Percentiles rank a stretch among this genome's conserved stretches.
phyloP scores from a whole-genome alignment of 2,888 invertebrate species.

The Megaustenia siamemsis region DNA sequence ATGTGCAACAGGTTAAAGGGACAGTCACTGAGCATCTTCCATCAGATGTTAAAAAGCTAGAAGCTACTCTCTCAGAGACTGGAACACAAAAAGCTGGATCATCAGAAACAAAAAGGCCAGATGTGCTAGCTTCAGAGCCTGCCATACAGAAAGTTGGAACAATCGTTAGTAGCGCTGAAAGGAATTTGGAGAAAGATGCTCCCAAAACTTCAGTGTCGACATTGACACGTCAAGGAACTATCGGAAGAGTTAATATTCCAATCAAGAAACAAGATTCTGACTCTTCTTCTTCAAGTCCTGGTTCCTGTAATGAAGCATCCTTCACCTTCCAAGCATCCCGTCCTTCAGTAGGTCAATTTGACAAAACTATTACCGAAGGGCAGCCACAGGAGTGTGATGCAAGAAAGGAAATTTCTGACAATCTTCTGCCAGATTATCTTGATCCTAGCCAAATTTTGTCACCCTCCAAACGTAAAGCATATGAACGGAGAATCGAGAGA shows the following conservation, averaged over 20 bases:
- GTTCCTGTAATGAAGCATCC: slow-evolving; percentile 41
- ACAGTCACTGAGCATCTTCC: not conserved
- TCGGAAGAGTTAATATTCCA: slow-evolving; percentile 48
- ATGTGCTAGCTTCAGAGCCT: not conserved
- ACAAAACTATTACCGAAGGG: slow-evolving; percentile 37
- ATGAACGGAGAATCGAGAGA: slow-evolving; percentile 71
- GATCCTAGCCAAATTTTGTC: slow-evolving; percentile 68
- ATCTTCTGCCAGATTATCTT: slow-evolving; percentile 58
- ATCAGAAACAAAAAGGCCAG: slow-evolving; percentile 1
- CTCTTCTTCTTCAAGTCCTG: slow-evolving; percentile 56
- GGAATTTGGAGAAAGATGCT: not conserved
- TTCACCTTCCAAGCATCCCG: slow-evolving; percentile 51
- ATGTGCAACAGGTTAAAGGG: not conserved
- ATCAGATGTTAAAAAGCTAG: not conserved
- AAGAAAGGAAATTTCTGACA: slow-evolving; percentile 41
- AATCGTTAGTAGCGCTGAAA: not conserved
- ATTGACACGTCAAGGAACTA: slow-evolving; percentile 38
- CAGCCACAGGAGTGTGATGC: slow-evolving; percentile 16
- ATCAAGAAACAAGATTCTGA: slow-evolving; percentile 56
- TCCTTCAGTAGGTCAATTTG: slow-evolving; percentile 45
- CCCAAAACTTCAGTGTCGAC: not conserved
- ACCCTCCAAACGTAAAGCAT: slow-evolving; percentile 74
- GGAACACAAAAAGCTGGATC: not conserved
- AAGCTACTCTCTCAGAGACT: not conserved
- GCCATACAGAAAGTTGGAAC: not conserved